Evolutionary conservation across 2,888 invertebrate genomes (phyloP).

Genomic region (Cabera pusaria): DNA sequence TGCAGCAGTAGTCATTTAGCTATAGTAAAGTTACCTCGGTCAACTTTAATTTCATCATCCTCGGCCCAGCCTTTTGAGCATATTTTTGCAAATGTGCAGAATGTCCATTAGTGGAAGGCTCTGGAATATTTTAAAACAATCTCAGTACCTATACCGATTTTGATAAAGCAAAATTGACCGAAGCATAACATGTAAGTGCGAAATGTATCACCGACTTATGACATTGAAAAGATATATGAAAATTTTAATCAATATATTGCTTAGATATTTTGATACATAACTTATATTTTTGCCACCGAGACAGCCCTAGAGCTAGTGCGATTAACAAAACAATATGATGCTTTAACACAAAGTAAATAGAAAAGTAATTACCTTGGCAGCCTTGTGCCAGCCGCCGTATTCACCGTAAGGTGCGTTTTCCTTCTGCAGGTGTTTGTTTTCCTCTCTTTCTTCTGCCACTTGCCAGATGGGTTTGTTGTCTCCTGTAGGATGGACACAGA

Average conservation of each 20-base stretch:
- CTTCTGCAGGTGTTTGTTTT: constrained; percentile 95
- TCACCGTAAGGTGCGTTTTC: constrained; percentile 96
- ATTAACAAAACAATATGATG: no score
- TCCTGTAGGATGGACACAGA: constrained; percentile 73
- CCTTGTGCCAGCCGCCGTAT: constrained; percentile 98
- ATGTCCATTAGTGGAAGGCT: constrained; percentile 21
- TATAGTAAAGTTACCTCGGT: no score
- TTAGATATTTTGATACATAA: no score
- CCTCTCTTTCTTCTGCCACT: constrained; percentile 99
- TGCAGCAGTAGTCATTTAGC: no score
- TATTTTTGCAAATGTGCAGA: constrained; percentile 14
- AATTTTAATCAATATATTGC: no score
- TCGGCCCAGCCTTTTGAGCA: constrained; percentile 17
- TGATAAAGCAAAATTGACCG: no score
- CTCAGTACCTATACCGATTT: no score
- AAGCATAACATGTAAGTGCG: no score
- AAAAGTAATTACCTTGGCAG: constrained; percentile 88
- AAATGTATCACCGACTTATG: no score
- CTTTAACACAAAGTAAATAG: constrained; percentile 1
- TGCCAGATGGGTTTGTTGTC: constrained; percentile 99
- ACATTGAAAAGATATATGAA: no score
- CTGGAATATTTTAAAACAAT: constrained; percentile 17
- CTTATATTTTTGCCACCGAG: no score
- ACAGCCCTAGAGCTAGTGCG: no score
- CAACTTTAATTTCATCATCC: constrained; percentile 15